These are phyloP conservation scores for Chrysocyon brachyurus DNA, from an alignment of 2,797 vertebrate genomes.

Conservation along the genomic window DNA sequence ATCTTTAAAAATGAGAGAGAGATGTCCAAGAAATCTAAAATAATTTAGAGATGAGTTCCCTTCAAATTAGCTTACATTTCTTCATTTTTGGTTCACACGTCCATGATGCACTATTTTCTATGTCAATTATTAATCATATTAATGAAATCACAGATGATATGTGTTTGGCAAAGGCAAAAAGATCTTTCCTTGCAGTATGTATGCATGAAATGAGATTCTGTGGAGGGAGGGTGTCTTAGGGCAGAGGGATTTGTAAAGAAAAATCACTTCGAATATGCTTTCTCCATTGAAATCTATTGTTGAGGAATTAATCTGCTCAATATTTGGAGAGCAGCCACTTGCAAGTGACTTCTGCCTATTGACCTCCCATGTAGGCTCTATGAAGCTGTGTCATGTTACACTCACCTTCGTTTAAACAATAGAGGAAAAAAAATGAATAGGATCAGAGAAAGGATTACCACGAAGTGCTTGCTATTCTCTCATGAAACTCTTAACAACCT, in stretches of 20 bases:
- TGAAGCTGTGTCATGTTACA: background rate
- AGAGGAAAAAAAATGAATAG: background rate
- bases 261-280: slow-evolving; percentile 31
- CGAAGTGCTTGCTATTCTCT: background rate
- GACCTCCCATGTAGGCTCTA: background rate
- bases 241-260: background rate
- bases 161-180: slow-evolving; percentile 9
- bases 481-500: slow-evolving; percentile 41
- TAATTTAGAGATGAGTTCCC: slow-evolving; percentile 3
- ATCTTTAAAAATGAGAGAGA: background rate
- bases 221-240: background rate
- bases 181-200: slow-evolving; percentile 39
- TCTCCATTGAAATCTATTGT: slow-evolving; percentile 43
- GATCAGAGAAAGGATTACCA: slow-evolving; percentile 40
- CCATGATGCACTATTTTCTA: slow-evolving; percentile 4
- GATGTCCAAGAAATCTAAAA: background rate
- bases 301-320: slow-evolving; percentile 15
- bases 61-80: slow-evolving; percentile 58
- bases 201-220: slow-evolving; percentile 11
- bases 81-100: background rate
- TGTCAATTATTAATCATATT: slow-evolving; percentile 18
- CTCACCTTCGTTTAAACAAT: slow-evolving; percentile 35
- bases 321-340: slow-evolving; percentile 24
- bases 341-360: background rate
- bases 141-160: slow-evolving; percentile 43